Evolutionary conservation across 2,888 invertebrate species (phyloP).

Genomic region (Oligia fasciuncula): DNA sequence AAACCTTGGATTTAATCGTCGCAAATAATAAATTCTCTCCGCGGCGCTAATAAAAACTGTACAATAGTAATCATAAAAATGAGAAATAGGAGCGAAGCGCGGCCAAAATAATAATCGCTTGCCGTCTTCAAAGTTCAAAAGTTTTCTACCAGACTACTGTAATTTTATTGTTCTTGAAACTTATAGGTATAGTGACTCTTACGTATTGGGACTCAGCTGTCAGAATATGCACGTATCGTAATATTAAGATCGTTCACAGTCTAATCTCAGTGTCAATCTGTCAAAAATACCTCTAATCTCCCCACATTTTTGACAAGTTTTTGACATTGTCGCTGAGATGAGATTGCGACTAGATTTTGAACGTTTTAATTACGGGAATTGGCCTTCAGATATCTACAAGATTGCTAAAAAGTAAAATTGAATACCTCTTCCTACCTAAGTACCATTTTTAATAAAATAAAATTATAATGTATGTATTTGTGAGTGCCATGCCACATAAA

Average conservation of each 20-base stretch:
- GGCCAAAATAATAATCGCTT: constrained; percentile 72
- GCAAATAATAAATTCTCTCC: constrained; percentile 59
- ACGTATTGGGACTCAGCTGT: constrained; percentile 23
- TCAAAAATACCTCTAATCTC: no score
- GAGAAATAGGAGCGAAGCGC: constrained; percentile 68
- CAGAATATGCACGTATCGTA: constrained; percentile 2
- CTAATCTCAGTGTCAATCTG: no score
- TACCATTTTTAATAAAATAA: constrained; percentile 6
- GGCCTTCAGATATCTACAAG: not conserved
- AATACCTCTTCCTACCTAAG: not conserved
- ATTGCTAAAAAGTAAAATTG: not conserved
- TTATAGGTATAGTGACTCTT: constrained; percentile 53
- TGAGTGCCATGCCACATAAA: constrained; percentile 7
- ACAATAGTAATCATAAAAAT: constrained; percentile 72
- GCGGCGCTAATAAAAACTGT: constrained; percentile 66
- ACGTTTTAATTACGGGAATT: not conserved
- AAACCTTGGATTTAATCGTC: constrained; percentile 43
- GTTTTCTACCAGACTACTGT: constrained; percentile 67
- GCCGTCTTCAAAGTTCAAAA: constrained; percentile 66
- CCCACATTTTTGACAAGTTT: no score
- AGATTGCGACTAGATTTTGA: not conserved
- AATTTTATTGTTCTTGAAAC: constrained; percentile 61
- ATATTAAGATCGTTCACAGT: not conserved
- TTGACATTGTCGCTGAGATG: no score
- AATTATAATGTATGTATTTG: constrained; percentile 9